Percentiles rank a stretch among this genome's conserved stretches.
phyloP scores from a whole-genome alignment of 2,888 invertebrate species.

The Temnothorax rugatulus region DNA sequence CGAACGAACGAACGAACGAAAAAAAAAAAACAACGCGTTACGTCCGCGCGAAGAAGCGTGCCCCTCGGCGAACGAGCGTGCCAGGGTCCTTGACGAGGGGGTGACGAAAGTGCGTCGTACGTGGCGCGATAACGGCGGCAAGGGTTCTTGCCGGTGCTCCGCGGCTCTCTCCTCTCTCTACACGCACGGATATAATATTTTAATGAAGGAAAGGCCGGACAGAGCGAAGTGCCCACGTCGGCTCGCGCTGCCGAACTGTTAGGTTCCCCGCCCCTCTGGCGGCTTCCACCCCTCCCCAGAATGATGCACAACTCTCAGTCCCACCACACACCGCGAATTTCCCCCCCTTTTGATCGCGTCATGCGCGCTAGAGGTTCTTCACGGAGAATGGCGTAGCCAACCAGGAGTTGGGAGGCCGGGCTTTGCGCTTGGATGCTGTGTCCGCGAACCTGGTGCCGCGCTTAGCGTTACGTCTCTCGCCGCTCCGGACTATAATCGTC shows the following conservation, averaged over 20 bases:
- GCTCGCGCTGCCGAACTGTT: constrained; percentile 86
- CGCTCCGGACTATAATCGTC: no score
- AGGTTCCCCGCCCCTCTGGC: constrained; percentile 85
- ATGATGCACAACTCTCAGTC: constrained; percentile 64
- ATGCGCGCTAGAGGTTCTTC: not conserved
- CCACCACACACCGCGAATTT: constrained; percentile 54
- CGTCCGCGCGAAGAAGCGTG: constrained; percentile 50
- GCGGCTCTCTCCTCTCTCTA: constrained; percentile 72
- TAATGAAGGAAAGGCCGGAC: constrained; percentile 86
- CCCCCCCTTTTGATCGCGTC: not conserved
- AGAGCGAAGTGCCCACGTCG: constrained; percentile 86
- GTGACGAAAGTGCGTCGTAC: constrained; percentile 70
- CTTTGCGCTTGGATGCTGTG: constrained; percentile 68
- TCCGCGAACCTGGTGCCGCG: constrained; percentile 16
- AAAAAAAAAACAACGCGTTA: constrained; percentile 42
- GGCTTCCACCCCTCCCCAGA: constrained; percentile 79
- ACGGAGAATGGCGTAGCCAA: constrained; percentile 58
- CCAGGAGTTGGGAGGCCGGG: constrained; percentile 68
- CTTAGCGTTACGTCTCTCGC: no score
- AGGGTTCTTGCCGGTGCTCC: constrained; percentile 74
- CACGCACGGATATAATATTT: constrained; percentile 83
- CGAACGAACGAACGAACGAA: constrained; percentile 45
- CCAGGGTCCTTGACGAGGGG: constrained; percentile 66
- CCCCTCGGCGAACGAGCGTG: constrained; percentile 63
- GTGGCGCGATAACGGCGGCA: constrained; percentile 75